Percentiles rank a stretch among this genome's conserved stretches.
Evolutionary conservation across 2,888 invertebrate genomes (phyloP).

Genomic region (Crematogaster levior): DNA sequence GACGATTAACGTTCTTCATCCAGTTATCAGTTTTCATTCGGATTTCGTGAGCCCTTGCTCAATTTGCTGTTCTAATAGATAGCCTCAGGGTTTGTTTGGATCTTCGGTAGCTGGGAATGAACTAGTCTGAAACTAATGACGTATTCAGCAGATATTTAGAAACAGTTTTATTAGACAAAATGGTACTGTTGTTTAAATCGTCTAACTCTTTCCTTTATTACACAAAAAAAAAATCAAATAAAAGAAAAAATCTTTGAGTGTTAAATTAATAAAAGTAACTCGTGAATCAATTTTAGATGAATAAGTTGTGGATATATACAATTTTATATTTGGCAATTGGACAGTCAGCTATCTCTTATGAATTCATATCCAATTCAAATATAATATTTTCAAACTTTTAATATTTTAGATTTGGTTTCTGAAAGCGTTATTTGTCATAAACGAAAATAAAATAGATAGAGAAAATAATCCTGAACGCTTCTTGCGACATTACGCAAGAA

Average conservation of each 20-base stretch:
- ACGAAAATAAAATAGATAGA: no score
- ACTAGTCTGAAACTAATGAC: background rate
- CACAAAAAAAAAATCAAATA: background rate
- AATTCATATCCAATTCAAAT: background rate
- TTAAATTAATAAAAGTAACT: background rate
- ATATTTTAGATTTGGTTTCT: background rate
- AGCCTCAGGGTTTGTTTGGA: background rate
- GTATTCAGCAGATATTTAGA: constrained; percentile 2
- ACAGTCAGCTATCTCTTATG: background rate
- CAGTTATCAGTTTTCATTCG: constrained; percentile 24
- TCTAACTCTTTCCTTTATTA: background rate
- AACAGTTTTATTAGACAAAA: background rate
- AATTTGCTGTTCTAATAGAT: constrained; percentile 38
- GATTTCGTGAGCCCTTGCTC: constrained; percentile 25
- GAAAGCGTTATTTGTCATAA: background rate
- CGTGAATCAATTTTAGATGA: background rate
- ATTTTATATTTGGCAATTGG: background rate
- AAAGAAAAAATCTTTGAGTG: background rate
- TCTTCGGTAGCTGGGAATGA: background rate
- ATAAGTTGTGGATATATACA: background rate
- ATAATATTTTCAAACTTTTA: background rate
- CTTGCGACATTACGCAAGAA: no score
- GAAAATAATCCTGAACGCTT: background rate
- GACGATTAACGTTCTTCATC: constrained; percentile 49
- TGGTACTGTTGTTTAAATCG: background rate